These are phyloP conservation scores for Microplitis mediator DNA, from an alignment of 1,140 invertebrate species.

Conservation along the genomic window DNA sequence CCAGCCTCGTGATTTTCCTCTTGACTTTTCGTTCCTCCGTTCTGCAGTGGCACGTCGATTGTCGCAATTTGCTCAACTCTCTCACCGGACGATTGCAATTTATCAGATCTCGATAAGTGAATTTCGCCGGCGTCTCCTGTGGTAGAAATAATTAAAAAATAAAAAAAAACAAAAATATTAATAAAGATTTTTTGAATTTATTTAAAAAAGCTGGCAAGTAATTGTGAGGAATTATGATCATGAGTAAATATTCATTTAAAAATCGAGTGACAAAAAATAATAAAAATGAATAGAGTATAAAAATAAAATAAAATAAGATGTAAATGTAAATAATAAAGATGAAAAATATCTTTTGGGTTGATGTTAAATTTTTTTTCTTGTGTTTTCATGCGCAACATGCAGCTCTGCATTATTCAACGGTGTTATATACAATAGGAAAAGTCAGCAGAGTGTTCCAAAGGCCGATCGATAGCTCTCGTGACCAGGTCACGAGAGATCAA, in stretches of 20 bases:
- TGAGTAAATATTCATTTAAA: background rate
- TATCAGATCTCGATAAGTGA: conserved; percentile 57
- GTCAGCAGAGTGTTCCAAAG: conserved; percentile 11
- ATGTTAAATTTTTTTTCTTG: background rate
- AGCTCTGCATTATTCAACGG: conserved; percentile 6
- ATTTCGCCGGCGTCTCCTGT: conserved; percentile 53
- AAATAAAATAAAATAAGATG: background rate
- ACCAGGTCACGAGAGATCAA: conserved; percentile 18
- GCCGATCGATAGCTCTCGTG: conserved; percentile 7
- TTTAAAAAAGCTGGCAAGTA: background rate
- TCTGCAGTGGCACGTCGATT: conserved; percentile 58
- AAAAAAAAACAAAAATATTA: conserved; percentile 25
- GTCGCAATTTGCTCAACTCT: conserved; percentile 57
- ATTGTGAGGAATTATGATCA: background rate
- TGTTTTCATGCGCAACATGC: background rate
- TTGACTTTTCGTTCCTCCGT: conserved; percentile 59
- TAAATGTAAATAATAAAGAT: background rate
- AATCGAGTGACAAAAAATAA: background rate
- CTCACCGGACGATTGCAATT: conserved; percentile 56
- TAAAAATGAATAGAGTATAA: background rate
- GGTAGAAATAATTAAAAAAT: background rate
- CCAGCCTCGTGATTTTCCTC: conserved; percentile 59
- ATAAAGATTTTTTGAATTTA: background rate
- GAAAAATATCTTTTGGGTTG: conserved; percentile 8
- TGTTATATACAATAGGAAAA: conserved; percentile 23